Evolutionary conservation across 2,888 invertebrate genomes (phyloP).

Genomic region (Saturnia japonica): DNA sequence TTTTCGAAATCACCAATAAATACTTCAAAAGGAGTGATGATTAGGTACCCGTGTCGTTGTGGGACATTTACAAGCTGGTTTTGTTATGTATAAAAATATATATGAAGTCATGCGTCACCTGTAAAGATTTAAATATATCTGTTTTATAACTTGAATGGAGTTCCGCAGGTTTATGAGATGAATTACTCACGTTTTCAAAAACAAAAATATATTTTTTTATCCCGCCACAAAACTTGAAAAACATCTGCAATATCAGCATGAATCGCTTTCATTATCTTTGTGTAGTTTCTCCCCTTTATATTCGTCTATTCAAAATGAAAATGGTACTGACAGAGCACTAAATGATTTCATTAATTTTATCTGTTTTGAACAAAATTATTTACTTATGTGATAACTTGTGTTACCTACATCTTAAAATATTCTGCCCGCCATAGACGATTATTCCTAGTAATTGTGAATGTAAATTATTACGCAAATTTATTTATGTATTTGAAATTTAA

Average conservation of each 20-base stretch:
- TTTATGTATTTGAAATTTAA: neutral
- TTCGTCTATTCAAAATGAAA: constrained; percentile 44
- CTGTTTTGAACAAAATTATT: constrained; percentile 33
- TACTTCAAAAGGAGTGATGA: neutral
- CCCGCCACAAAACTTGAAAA: constrained; percentile 44
- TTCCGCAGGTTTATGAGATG: constrained; percentile 28
- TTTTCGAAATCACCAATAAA: neutral
- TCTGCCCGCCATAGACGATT: neutral
- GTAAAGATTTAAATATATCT: neutral
- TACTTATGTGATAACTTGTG: neutral
- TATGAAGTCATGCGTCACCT: neutral
- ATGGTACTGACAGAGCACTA: constrained; percentile 44
- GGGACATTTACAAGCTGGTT: neutral
- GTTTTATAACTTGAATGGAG: neutral
- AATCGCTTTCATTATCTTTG: constrained; percentile 51
- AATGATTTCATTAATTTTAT: constrained; percentile 62
- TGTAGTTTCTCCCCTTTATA: constrained; percentile 48
- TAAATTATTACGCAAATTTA: neutral
- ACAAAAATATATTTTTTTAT: constrained; percentile 41
- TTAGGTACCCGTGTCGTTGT: neutral
- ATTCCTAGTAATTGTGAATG: neutral
- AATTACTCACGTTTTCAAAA: constrained; percentile 44
- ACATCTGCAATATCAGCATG: constrained; percentile 53
- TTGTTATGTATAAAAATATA: neutral
- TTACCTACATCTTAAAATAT: neutral